These are phyloP conservation scores for Sylvilagus bachmani DNA, from an alignment of 2,113 vertebrate genomes.

Conservation along the genomic window DNA sequence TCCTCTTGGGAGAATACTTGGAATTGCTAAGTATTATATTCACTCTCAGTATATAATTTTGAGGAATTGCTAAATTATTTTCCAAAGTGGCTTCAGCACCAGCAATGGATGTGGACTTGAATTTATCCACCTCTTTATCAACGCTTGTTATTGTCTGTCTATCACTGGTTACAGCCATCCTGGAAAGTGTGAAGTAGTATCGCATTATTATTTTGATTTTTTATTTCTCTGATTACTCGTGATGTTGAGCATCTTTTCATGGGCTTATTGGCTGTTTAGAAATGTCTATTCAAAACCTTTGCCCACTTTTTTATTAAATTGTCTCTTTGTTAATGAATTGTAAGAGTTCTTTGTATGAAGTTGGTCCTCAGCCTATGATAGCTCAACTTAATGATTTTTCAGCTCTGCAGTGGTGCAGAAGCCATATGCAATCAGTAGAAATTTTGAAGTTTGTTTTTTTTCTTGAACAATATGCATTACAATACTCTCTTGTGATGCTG, in stretches of 20 bases:
- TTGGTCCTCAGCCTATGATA: neutral
- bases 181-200: neutral
- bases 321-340: neutral
- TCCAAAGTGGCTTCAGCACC: neutral
- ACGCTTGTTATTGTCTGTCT: neutral
- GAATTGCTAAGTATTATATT: neutral
- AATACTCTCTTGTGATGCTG: neutral
- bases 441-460: neutral
- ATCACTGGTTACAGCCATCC: neutral
- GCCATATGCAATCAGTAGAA: neutral
- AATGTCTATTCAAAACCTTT: neutral
- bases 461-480: neutral
- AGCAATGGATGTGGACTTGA: neutral
- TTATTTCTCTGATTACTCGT: neutral
- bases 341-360: neutral
- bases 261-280: neutral
- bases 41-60: neutral
- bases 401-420: neutral
- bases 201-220: neutral
- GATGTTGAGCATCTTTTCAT: neutral
- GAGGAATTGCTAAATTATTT: neutral
- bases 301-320: neutral
- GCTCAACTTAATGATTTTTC: neutral
- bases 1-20: neutral
- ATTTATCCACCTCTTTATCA: neutral